Evolutionary conservation across 1,140 invertebrate genomes (phyloP).

Genomic region (Marisa cornuarietis): DNA sequence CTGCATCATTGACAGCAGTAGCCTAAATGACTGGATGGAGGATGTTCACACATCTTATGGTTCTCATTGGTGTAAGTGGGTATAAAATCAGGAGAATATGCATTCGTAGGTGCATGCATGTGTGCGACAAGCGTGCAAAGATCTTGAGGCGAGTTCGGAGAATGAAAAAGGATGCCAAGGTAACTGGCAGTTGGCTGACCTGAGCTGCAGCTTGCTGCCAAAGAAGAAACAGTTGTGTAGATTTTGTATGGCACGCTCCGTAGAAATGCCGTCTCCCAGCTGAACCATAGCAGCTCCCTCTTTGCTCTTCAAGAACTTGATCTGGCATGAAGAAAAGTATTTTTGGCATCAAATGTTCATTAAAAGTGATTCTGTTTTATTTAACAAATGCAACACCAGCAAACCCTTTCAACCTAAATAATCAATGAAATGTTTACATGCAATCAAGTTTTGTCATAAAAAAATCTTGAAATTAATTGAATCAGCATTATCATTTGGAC

Average conservation of each 20-base stretch:
- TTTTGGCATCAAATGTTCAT: not conserved
- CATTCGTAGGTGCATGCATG: too few relatives aligned
- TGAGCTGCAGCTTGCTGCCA: constrained; percentile 73
- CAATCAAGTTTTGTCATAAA: not conserved
- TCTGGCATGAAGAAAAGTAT: constrained; percentile 71
- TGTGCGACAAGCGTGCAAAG: too few relatives aligned
- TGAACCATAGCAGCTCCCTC: constrained; percentile 99
- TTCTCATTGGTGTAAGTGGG: too few relatives aligned
- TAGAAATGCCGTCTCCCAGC: constrained; percentile 95
- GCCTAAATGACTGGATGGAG: too few relatives aligned
- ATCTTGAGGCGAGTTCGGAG: too few relatives aligned
- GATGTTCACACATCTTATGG: too few relatives aligned
- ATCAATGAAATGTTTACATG: not conserved
- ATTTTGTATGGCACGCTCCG: constrained; percentile 93
- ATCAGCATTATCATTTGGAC: not conserved
- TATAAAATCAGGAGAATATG: too few relatives aligned
- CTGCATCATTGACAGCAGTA: too few relatives aligned
- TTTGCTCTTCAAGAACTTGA: constrained; percentile 98
- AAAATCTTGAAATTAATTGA: not conserved
- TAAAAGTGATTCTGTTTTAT: not conserved
- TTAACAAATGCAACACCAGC: not conserved
- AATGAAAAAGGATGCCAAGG: too few relatives aligned
- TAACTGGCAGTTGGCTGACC: constrained; percentile 62
- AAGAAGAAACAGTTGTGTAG: constrained; percentile 92
- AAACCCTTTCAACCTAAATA: not conserved